Percentiles rank a stretch among this genome's conserved stretches.
These are phyloP conservation scores for Steinernema khuongi DNA, from an alignment of 1,140 invertebrate genomes.

Conservation along the genomic window DNA sequence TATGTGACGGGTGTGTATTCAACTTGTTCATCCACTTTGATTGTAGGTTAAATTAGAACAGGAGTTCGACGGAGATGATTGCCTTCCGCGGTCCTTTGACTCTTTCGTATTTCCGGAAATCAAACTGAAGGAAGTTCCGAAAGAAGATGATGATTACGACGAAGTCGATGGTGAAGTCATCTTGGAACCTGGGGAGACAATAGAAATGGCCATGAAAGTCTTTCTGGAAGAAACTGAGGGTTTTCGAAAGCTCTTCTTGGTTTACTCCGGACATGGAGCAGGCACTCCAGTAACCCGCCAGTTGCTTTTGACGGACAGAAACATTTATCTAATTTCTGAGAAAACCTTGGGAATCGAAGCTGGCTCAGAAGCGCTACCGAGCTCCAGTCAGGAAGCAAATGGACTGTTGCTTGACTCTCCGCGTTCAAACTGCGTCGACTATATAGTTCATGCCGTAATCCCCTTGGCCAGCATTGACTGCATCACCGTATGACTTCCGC, in stretches of 20 bases:
- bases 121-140: background rate
- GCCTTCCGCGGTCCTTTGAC: background rate
- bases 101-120: background rate
- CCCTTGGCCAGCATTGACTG: background rate
- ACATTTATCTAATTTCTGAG: constrained; percentile 4
- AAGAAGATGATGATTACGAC: background rate
- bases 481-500: background rate
- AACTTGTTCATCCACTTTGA: background rate
- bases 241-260: background rate
- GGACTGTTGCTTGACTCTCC: background rate
- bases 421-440: background rate
- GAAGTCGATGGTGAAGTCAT: background rate
- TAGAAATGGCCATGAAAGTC: background rate
- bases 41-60: constrained; percentile 3
- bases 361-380: background rate
- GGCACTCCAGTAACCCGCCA: background rate
- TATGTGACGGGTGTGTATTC: background rate
- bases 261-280: constrained; percentile 1
- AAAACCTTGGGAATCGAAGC: background rate
- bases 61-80: background rate
- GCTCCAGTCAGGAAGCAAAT: background rate
- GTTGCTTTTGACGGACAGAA: background rate
- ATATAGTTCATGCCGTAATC: background rate
- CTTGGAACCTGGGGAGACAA: background rate
- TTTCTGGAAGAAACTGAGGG: constrained; percentile 10